Conservation (phyloP, 2,888 invertebrate species). For the Gisinianus flammeolus region DNA sequence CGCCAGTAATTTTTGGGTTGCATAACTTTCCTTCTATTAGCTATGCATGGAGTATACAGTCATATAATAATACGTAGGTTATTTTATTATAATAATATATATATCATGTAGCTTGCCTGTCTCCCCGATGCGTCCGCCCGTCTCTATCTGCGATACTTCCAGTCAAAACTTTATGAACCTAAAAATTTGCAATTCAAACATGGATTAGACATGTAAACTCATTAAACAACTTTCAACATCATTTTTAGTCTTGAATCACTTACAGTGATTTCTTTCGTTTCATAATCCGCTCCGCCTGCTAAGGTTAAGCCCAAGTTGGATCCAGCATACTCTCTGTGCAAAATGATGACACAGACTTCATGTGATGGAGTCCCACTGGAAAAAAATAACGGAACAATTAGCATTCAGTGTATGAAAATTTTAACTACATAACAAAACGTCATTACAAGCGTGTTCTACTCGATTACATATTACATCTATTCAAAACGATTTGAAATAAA, state of each 20-base stretch:
- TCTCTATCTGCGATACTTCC: constrained; percentile 87
- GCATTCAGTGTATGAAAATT: too few relatives aligned
- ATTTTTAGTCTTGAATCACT: constrained; percentile 60
- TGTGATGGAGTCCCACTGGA: constrained; percentile 62
- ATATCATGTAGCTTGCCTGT: constrained; percentile 61
- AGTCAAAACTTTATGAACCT: constrained; percentile 85
- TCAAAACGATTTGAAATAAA: too few relatives aligned
- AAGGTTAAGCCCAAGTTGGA: constrained; percentile 85
- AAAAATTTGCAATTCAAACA: constrained; percentile 39
- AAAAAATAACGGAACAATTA: too few relatives aligned
- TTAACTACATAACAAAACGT: too few relatives aligned
- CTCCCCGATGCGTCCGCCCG: constrained; percentile 83
- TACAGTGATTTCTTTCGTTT: constrained; percentile 89
- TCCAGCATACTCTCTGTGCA: constrained; percentile 72
- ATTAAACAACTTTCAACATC: not conserved
- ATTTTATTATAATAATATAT: not conserved
- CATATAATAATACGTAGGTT: too few relatives aligned
- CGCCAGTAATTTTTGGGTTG: too few relatives aligned
- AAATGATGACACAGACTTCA: constrained; percentile 70
- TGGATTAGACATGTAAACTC: not conserved
- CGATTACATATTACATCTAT: too few relatives aligned
- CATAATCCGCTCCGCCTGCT: constrained; percentile 88
- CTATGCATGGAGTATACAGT: too few relatives aligned
- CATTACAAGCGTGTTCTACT: too few relatives aligned
- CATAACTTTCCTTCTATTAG: too few relatives aligned